phyloP scores from a whole-genome alignment of 2,113 vertebrate species.

The Campylorhamphus procurvoides region DNA sequence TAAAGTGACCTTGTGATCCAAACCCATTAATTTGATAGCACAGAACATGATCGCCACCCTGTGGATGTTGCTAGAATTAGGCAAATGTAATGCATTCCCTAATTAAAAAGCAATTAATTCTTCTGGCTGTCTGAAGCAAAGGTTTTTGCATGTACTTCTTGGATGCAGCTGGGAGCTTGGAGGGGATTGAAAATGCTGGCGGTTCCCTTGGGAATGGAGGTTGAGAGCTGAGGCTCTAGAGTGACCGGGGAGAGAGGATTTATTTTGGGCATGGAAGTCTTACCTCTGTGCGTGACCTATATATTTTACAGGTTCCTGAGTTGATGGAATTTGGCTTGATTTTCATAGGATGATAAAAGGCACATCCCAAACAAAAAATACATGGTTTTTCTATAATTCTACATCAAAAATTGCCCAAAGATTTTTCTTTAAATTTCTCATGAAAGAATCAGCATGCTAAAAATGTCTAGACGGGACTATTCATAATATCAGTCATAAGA shows the following conservation, averaged over 20 bases:
- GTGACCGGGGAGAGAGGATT: neutral
- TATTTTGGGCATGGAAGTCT: neutral
- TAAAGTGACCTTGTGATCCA: constrained; percentile 76
- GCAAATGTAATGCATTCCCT: constrained; percentile 24
- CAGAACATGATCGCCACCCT: constrained; percentile 79
- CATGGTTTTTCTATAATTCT: neutral
- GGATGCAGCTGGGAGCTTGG: neutral
- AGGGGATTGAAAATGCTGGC: neutral
- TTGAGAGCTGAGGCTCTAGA: neutral
- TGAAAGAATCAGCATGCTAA: neutral
- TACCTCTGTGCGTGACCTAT: neutral
- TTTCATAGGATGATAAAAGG: neutral
- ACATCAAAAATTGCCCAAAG: neutral
- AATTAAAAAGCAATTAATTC: constrained; percentile 69
- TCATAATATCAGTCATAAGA: neutral
- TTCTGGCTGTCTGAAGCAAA: neutral
- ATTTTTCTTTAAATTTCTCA: neutral
- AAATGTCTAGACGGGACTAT: neutral
- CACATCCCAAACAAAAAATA: neutral
- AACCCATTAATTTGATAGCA: constrained; percentile 63
- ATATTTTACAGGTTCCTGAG: neutral
- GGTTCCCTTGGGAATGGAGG: neutral
- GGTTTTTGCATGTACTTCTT: neutral
- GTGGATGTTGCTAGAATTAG: constrained; percentile 70
- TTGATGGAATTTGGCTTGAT: neutral